Conservation (phyloP, 2,888 invertebrate genomes). For the Agrochola litura region DNA sequence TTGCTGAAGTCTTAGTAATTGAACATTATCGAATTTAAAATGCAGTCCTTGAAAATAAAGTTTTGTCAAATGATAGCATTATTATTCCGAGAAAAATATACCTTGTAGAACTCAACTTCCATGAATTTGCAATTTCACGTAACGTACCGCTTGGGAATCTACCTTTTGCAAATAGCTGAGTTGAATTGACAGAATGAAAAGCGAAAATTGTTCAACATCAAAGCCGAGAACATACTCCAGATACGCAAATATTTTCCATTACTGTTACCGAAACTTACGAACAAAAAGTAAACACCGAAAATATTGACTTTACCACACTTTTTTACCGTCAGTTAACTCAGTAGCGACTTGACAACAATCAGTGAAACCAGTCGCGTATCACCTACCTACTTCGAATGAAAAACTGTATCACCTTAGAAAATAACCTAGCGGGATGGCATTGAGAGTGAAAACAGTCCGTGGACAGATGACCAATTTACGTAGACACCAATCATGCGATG, state of each 20-base stretch:
- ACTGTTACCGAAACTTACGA: conserved; percentile 11
- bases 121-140: neutral
- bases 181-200: neutral
- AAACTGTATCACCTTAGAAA: conserved; percentile 87
- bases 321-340: conserved; percentile 38
- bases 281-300: conserved; percentile 30
- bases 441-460: conserved; percentile 86
- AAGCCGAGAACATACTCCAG: neutral
- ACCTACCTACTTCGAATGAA: conserved; percentile 74
- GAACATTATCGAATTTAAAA: neutral
- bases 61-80: neutral
- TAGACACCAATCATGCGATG: conserved; percentile 67
- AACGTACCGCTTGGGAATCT: neutral
- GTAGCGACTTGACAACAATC: conserved; percentile 69
- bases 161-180: neutral
- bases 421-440: conserved; percentile 83
- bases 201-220: neutral
- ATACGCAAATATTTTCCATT: conserved; percentile 18
- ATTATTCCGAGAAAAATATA: neutral
- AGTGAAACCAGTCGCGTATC: conserved; percentile 81
- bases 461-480: conserved; percentile 74
- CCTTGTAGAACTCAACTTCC: neutral
- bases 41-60: neutral
- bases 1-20: neutral
- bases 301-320: conserved; percentile 22